Percentiles rank a stretch among this genome's conserved stretches.
phyloP scores from a whole-genome alignment of 2,113 vertebrate species.

The Camarhynchus parvulus region DNA sequence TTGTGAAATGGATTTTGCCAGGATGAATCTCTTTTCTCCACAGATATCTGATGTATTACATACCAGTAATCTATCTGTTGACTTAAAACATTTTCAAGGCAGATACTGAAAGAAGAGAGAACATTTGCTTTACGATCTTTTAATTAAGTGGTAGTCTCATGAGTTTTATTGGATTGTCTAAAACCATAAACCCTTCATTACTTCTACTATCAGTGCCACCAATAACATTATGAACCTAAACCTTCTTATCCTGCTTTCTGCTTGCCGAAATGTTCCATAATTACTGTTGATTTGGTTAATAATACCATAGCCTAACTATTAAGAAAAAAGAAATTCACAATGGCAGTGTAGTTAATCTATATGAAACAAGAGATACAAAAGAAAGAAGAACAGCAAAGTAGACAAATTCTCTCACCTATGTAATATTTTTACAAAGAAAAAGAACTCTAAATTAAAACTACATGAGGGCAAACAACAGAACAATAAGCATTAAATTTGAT shows the following conservation, averaged over 20 bases:
- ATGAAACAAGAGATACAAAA: not conserved
- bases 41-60: not conserved
- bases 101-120: not conserved
- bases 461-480: not conserved
- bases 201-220: not conserved
- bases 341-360: not conserved
- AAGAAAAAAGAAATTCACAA: not conserved
- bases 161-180: conserved; percentile 14
- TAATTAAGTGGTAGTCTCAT: not conserved
- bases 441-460: not conserved
- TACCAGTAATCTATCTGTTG: not conserved
- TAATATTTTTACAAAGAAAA: not conserved
- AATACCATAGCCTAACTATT: not conserved
- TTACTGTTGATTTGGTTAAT: not conserved
- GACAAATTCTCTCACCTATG: not conserved
- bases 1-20: not conserved
- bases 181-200: conserved; percentile 5
- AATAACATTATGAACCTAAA: not conserved
- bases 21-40: not conserved
- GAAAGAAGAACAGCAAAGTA: not conserved
- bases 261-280: not conserved
- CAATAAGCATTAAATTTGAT: not conserved
- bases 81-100: not conserved
- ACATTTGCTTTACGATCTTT: not conserved
- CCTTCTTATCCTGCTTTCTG: not conserved